Evolutionary conservation across 2,113 vertebrate species (phyloP).

Genomic region (Girardinichthys multiradiatus): DNA sequence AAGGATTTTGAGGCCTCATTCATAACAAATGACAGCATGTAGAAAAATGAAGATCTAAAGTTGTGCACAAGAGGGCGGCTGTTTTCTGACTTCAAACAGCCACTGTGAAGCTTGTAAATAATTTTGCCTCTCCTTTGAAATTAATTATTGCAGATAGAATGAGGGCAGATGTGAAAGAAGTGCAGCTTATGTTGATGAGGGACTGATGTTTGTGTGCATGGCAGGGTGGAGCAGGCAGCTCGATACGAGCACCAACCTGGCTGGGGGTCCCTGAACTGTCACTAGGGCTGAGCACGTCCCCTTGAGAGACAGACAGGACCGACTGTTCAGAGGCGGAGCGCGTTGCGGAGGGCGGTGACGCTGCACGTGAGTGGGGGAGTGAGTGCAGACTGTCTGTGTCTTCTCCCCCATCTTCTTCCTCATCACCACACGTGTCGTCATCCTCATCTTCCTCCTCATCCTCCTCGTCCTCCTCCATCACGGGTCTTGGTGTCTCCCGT

Average conservation of each 20-base stretch:
- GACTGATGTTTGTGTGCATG: slow-evolving; percentile 7
- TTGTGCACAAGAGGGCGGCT: neutral
- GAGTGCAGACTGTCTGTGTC: slow-evolving; percentile 83
- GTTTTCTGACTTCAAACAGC: slow-evolving; percentile 24
- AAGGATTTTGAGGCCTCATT: slow-evolving; percentile 20
- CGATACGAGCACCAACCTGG: slow-evolving; percentile 78
- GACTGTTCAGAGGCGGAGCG: slow-evolving; percentile 82
- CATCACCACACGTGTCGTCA: slow-evolving; percentile 63
- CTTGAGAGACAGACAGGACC: slow-evolving; percentile 85
- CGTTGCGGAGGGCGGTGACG: slow-evolving; percentile 80
- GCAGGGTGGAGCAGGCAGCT: neutral
- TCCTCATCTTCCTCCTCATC: slow-evolving; percentile 55
- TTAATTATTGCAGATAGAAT: slow-evolving; percentile 59
- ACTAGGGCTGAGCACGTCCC: slow-evolving; percentile 82
- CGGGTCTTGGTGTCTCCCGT: slow-evolving; percentile 53
- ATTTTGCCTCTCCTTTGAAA: slow-evolving; percentile 45
- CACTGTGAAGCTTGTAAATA: slow-evolving; percentile 20
- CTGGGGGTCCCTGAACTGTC: slow-evolving; percentile 84
- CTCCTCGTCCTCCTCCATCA: slow-evolving; percentile 64
- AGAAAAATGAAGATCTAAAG: slow-evolving; percentile 5
- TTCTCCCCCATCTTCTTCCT: slow-evolving; percentile 58
- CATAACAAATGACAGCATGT: slow-evolving; percentile 12
- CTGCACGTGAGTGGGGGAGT: slow-evolving; percentile 66
- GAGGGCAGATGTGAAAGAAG: slow-evolving; percentile 59
- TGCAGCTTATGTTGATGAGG: slow-evolving; percentile 31